phyloP scores from a whole-genome alignment of 2,888 invertebrate genomes.

The Chloromyia formosa region DNA sequence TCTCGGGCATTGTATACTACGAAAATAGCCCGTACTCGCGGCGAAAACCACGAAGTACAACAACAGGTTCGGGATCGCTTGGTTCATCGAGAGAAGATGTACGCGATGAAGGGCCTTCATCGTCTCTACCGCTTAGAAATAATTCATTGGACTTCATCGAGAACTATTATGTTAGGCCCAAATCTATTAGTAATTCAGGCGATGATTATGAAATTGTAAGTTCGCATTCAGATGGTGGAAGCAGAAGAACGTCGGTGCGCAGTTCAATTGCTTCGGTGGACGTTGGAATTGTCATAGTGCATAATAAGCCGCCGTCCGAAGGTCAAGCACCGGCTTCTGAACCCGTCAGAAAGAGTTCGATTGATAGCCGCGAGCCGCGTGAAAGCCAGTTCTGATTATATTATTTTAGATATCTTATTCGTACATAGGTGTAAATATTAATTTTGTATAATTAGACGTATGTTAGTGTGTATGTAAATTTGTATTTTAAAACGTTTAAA shows the following conservation, averaged over 20 bases:
- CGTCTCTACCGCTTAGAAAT: conserved; percentile 27
- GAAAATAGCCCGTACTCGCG: conserved; percentile 62
- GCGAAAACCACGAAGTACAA: conserved; percentile 29
- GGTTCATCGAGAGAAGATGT: conserved; percentile 5
- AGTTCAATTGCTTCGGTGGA: conserved; percentile 24
- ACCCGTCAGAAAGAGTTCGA: neutral
- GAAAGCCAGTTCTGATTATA: conserved; percentile 3
- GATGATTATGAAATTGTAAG: conserved; percentile 38
- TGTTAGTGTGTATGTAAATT: too few species aligned
- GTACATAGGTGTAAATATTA: too few species aligned
- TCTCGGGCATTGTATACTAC: conserved; percentile 61
- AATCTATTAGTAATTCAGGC: conserved; percentile 36
- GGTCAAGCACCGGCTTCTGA: neutral
- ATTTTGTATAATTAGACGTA: too few species aligned
- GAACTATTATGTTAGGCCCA: conserved; percentile 33
- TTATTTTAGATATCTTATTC: too few species aligned
- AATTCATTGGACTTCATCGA: conserved; percentile 33
- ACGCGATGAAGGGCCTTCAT: conserved; percentile 14
- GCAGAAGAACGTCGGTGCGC: conserved; percentile 27
- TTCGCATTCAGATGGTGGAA: conserved; percentile 13
- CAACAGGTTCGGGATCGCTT: conserved; percentile 18
- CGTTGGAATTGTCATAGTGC: conserved; percentile 30
- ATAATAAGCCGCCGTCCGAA: conserved; percentile 8
- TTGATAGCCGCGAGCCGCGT: neutral
- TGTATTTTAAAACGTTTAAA: too few species aligned